Conservation (phyloP, 2,113 vertebrate species). For the Helogale parvula region DNA sequence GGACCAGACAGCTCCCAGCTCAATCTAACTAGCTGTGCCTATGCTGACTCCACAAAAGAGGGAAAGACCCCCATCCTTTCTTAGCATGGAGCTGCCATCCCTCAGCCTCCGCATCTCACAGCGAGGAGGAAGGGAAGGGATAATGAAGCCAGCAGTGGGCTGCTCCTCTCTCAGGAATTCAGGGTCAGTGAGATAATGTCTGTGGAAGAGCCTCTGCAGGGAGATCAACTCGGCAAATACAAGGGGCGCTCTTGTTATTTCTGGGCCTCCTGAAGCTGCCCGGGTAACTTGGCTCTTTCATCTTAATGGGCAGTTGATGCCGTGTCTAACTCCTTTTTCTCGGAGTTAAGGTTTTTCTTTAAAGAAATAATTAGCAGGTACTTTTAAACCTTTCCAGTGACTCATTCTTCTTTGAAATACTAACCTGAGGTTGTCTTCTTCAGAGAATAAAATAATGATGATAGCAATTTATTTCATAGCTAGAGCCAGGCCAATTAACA, state of each 20-base stretch:
- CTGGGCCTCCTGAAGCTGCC: conserved; percentile 27
- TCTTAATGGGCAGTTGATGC: conserved; percentile 62
- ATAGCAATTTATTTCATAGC: conserved; percentile 75
- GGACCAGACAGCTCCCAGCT: not conserved
- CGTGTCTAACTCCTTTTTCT: conserved; percentile 59
- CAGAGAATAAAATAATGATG: conserved; percentile 79
- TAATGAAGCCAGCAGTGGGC: not conserved
- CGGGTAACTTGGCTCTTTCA: conserved; percentile 57
- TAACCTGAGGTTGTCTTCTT: conserved; percentile 76
- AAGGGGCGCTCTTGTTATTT: conserved; percentile 58
- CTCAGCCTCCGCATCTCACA: not conserved
- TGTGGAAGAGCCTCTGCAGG: not conserved
- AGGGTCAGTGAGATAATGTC: conserved; percentile 43
- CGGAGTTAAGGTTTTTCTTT: conserved; percentile 74
- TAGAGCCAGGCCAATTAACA: conserved; percentile 68
- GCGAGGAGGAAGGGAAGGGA: not conserved
- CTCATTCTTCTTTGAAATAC: conserved; percentile 79
- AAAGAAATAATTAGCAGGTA: conserved; percentile 80
- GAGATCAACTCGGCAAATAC: not conserved
- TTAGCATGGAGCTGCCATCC: not conserved
- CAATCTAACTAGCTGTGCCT: not conserved
- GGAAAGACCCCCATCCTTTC: not conserved
- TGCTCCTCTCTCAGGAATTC: conserved; percentile 33
- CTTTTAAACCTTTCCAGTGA: conserved; percentile 74
- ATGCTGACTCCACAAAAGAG: not conserved